phyloP scores from a whole-genome alignment of 1,140 invertebrate species.

The Dinoponera quadriceps region DNA sequence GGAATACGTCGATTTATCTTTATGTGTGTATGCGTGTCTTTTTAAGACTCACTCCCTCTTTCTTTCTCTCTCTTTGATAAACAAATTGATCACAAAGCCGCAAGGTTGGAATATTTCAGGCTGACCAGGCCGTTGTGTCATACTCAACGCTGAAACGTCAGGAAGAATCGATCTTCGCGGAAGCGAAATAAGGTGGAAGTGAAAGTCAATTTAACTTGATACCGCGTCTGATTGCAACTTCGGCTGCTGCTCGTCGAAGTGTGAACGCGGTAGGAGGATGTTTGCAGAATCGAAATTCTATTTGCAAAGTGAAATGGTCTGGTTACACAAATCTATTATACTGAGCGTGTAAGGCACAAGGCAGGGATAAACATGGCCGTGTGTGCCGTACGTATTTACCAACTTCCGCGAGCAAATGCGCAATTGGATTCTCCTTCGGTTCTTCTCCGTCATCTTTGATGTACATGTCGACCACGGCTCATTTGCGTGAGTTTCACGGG shows the following conservation, averaged over 20 bases:
- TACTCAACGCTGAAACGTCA: slow-evolving; percentile 3
- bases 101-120: neutral
- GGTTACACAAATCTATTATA: slow-evolving; percentile 53
- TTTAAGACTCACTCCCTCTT: no score
- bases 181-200: slow-evolving; percentile 50
- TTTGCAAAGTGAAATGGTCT: slow-evolving; percentile 52
- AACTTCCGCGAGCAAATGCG: slow-evolving; percentile 56
- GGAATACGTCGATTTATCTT: no score
- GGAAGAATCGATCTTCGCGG: slow-evolving; percentile 15
- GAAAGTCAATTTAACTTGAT: slow-evolving; percentile 59
- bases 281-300: slow-evolving; percentile 55
- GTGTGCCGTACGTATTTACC: slow-evolving; percentile 32
- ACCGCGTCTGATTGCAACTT: slow-evolving; percentile 45
- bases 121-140: neutral
- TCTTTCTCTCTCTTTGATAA: no score
- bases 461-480: neutral
- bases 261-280: slow-evolving; percentile 28
- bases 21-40: no score
- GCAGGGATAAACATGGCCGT: slow-evolving; percentile 13
- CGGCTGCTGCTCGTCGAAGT: slow-evolving; percentile 47
- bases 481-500: neutral
- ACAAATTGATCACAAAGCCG: neutral
- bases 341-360: slow-evolving; percentile 35
- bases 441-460: neutral
- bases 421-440: neutral